phyloP scores from a whole-genome alignment of 2,113 vertebrate species.

The Sebastes fasciatus region DNA sequence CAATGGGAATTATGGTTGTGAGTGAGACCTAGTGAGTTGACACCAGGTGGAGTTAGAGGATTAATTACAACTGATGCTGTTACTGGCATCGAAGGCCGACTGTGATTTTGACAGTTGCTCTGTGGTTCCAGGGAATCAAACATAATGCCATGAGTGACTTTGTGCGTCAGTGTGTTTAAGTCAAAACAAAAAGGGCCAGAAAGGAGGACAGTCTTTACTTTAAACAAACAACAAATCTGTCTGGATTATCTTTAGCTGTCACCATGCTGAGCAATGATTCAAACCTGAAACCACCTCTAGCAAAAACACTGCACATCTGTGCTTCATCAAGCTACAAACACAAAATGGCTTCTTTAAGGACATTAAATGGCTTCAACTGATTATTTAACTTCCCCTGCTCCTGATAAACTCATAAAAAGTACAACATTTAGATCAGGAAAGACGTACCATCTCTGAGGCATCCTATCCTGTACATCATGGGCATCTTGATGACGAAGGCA shows the following conservation, averaged over 20 bases:
- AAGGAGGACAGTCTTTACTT: background rate
- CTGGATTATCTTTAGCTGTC: background rate
- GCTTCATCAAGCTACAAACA: background rate
- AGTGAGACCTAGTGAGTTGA: background rate
- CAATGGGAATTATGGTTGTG: background rate
- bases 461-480: constrained; percentile 98
- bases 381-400: background rate
- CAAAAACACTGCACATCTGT: background rate
- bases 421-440: background rate
- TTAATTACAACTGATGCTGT: background rate
- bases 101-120: background rate
- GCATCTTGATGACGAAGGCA: constrained; percentile 98
- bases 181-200: background rate
- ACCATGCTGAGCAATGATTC: background rate
- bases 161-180: background rate
- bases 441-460: constrained; percentile 93
- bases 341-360: background rate
- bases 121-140: no score
- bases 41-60: constrained; percentile 36
- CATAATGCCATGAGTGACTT: no score
- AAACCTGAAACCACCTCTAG: constrained; percentile 5
- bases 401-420: background rate
- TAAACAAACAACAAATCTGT: constrained; percentile 6
- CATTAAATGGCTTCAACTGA: background rate
- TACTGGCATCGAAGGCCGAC: background rate